A percentile compares a stretch with the other conserved stretches of the same genome.
Evolutionary conservation across 2,797 vertebrate genomes (phyloP).

Genomic region (Muscicapa comitata): DNA sequence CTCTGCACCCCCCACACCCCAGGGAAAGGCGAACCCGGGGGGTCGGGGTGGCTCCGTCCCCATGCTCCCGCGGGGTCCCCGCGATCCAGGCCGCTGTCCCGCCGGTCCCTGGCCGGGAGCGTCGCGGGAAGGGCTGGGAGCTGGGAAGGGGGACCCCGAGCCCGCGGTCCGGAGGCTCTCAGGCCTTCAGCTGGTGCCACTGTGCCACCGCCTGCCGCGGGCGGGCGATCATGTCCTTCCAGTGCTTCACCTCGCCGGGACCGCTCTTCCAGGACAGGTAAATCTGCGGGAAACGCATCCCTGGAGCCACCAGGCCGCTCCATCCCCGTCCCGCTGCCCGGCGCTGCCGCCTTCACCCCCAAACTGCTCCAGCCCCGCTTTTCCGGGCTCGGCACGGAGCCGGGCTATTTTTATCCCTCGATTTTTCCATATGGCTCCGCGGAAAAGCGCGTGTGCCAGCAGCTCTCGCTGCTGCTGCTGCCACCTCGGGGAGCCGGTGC

Average conservation of each 20-base stretch:
- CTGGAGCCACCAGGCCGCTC: not conserved
- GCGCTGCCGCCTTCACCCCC: not conserved
- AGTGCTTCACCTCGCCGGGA: slow-evolving; percentile 95
- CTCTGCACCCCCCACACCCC: not conserved
- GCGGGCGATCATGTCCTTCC: slow-evolving; percentile 98
- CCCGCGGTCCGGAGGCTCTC: slow-evolving; percentile 57
- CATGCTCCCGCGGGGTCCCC: not conserved
- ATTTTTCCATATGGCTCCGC: not conserved
- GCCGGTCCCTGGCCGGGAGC: not conserved
- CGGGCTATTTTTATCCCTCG: not conserved
- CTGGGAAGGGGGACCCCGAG: slow-evolving; percentile 22
- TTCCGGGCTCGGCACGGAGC: not conserved
- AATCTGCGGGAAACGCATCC: slow-evolving; percentile 76
- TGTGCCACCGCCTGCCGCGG: slow-evolving; percentile 96
- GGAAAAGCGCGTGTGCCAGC: not conserved
- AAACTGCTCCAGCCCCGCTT: not conserved
- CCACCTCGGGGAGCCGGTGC: not conserved
- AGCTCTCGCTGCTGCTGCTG: not conserved
- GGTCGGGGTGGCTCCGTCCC: not conserved
- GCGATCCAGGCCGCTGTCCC: not conserved
- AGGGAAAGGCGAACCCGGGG: slow-evolving; percentile 31
- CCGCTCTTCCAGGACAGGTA: slow-evolving; percentile 99
- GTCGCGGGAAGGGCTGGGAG: slow-evolving; percentile 10
- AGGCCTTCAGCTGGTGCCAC: slow-evolving; percentile 98
- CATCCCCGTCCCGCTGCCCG: accelerated